phyloP scores from a whole-genome alignment of 1,140 invertebrate species.

The Trypoxylus dichotomus region DNA sequence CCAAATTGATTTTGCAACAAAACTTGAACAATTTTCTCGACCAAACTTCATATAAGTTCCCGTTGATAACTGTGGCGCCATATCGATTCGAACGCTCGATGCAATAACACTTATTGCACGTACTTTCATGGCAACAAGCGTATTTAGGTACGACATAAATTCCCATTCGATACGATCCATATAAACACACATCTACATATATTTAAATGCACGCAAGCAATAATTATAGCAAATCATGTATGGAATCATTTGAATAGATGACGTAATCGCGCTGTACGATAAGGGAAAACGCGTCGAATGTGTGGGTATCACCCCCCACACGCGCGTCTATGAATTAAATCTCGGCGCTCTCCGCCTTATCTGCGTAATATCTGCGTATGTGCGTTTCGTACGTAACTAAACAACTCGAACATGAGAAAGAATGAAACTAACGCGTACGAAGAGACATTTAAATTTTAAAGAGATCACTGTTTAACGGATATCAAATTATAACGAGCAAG shows the following conservation, averaged over 20 bases:
- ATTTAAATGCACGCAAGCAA: neutral
- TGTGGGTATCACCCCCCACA: constrained; percentile 1
- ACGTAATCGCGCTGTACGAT: neutral
- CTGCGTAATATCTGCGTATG: constrained; percentile 9
- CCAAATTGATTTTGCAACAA: too few species aligned
- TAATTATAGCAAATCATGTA: constrained; percentile 23
- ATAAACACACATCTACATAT: neutral
- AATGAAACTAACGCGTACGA: neutral
- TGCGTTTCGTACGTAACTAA: neutral
- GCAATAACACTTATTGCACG: neutral
- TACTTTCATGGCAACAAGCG: neutral
- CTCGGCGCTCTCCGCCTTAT: neutral
- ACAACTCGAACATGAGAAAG: neutral
- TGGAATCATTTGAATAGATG: constrained; percentile 11
- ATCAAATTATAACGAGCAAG: neutral
- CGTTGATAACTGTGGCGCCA: too few species aligned
- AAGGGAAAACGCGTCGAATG: neutral
- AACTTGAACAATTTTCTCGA: too few species aligned
- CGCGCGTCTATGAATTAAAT: constrained; percentile 23
- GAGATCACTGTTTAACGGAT: neutral
- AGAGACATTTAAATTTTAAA: constrained; percentile 23
- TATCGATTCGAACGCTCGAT: too few species aligned
- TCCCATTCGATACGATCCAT: neutral
- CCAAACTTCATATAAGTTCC: too few species aligned
- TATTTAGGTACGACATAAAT: neutral